Evolutionary conservation across 2,888 invertebrate species (phyloP).

Genomic region (Drosophila paucipuncta): DNA sequence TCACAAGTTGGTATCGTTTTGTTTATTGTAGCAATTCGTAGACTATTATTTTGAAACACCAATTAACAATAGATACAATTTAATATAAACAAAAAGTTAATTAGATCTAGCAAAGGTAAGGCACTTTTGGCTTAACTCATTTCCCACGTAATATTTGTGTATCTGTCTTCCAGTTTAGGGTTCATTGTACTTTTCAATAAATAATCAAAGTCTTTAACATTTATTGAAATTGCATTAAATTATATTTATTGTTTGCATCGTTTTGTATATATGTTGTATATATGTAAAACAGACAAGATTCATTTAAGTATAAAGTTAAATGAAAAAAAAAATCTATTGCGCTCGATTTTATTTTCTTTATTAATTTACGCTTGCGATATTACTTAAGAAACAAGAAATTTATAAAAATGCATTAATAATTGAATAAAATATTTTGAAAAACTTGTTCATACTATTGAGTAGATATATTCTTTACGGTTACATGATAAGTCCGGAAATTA

Average conservation of each 20-base stretch:
- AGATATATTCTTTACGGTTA: background rate
- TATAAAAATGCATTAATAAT: constrained; percentile 48
- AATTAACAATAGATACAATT: background rate
- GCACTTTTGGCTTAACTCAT: background rate
- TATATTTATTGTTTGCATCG: constrained; percentile 76
- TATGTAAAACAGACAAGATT: constrained; percentile 55
- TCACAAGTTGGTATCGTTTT: constrained; percentile 47
- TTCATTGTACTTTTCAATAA: background rate
- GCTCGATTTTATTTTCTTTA: constrained; percentile 25
- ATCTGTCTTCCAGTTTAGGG: background rate
- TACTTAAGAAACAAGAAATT: constrained; percentile 43
- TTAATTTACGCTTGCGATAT: constrained; percentile 38
- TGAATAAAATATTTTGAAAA: constrained; percentile 36
- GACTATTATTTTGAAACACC: background rate
- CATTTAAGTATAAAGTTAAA: constrained; percentile 26
- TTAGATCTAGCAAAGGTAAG: background rate
- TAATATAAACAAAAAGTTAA: too few relatives aligned
- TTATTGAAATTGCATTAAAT: constrained; percentile 73
- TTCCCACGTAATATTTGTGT: background rate
- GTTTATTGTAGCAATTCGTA: constrained; percentile 22
- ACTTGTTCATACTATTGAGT: constrained; percentile 33
- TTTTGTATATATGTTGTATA: constrained; percentile 56
- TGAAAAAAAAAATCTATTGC: constrained; percentile 29
- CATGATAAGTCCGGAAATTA: constrained; percentile 3
- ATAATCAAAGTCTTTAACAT: background rate